Base-by-base conservation (phyloP, 2,888 invertebrate genomes). In the Glyphotaelius pellucidus region DNA sequence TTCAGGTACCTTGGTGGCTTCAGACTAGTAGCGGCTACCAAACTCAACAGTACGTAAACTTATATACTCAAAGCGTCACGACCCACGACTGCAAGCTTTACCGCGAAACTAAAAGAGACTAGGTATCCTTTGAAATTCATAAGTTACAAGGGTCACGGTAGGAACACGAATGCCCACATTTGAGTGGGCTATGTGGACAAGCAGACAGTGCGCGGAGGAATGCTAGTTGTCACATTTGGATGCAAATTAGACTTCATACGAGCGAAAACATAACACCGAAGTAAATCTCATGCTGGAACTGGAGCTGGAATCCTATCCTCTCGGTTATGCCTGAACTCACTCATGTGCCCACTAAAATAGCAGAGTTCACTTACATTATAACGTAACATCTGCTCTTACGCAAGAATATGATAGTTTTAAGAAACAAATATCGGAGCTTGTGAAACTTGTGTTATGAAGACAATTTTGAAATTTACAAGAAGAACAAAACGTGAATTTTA, bases 221-320 rank as follows among this genome's bases (percentile, higher is more conserved):
- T 52, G 79, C 79, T 35, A 47, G 19, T 67, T 67, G 67, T n/a
- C 86, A 89, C 32, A 89, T 89, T 89, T 79, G n/a, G 80, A 89
- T 89, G 88, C 79, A 89, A 89, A 89, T 89, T 35, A 35, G 88
- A 80, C 38, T 79, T n/a, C n/a, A 79, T 67, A 79, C 79, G 88
- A 67, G 35, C 79, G 11, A 19, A 89, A 79, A 80, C 25, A 80
- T 80, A 32, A 42, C 86, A 42, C 42, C 14, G 42, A 42, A 86
- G n/a, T 30, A 86, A 86, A 86, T 86, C n/a, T 47, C 86, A 30
- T 47, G 4, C 25, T 1, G 47, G 3, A 47, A 9, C 25, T 1
- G 47, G 3, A 47, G 67, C 67, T 7, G 42, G 14, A 42, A 25
- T 19, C 25, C 67, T 67, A 7, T 67, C 25, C 25, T n/a, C 3